Evolutionary conservation across 2,113 vertebrate genomes (phyloP).

Genomic region (Paraplagusia blochii): DNA sequence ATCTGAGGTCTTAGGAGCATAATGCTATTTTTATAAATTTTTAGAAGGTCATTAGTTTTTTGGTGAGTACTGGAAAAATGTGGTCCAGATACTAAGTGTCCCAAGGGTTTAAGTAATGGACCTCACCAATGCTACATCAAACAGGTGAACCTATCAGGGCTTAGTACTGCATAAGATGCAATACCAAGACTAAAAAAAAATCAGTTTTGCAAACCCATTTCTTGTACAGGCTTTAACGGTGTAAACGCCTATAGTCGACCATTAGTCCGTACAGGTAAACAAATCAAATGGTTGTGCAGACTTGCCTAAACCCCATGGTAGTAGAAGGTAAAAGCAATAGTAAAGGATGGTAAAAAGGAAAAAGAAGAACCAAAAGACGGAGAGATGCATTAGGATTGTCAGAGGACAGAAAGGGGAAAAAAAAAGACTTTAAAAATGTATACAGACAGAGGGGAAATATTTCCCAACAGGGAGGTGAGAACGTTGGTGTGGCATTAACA

Average conservation of each 20-base stretch:
- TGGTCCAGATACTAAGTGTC: no score
- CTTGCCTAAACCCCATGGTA: conserved; percentile 22
- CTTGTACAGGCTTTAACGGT: no score
- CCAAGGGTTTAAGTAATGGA: no score
- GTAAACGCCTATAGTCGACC: neutral
- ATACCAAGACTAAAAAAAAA: no score
- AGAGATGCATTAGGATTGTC: conserved; percentile 21
- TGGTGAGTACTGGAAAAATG: no score
- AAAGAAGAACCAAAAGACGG: neutral
- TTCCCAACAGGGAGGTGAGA: conserved; percentile 32
- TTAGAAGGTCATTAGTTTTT: no score
- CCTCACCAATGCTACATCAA: no score
- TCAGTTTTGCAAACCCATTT: no score
- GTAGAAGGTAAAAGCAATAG: neutral
- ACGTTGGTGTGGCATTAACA: conserved; percentile 12
- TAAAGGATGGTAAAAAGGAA: neutral
- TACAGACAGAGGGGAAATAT: conserved; percentile 19
- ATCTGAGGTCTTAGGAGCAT: no score
- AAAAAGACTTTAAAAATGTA: conserved; percentile 49
- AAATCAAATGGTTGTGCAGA: conserved; percentile 10
- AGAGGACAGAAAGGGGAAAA: conserved; percentile 15
- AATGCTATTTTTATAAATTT: no score
- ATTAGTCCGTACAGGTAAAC: neutral
- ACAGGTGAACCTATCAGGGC: no score
- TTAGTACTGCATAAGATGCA: no score